Evolutionary conservation across 2,888 invertebrate species (phyloP), one percentile per base, ranked within the genome.

Genomic region (Diarsia mendica): DNA sequence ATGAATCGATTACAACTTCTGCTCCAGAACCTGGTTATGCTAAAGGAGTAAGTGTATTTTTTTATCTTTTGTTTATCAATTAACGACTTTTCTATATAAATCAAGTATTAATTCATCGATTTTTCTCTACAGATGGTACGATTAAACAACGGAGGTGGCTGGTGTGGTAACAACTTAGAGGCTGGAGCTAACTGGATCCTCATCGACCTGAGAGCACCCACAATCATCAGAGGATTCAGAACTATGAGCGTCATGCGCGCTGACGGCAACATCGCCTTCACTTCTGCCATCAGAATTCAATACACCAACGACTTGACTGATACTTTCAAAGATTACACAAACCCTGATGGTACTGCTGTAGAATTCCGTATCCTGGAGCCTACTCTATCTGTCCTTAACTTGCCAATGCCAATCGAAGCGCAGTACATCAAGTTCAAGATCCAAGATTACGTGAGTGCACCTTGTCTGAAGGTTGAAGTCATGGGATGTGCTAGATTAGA

Each of bases 401-500:
- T 99, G 18, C 99, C 99, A 0, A 97, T 98, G 91, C 98, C 99
- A 0, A 98, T 99, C 84, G 99, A 99, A 95, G 98, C 99, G 0
- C 98, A 98, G 87, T 99, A 97, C 88, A 96, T 99, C 3, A 98
- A 98, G 89, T 98, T 99, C 92, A 98, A 98, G 89, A 98, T 99
- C 70, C 97, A 98, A 95, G 98, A 99, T 92, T 99, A 98, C 90
- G 97, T 98, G 0, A 98, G 98, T 11, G 98, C 99, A 0, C 99
- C 99, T 1, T 99, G 99, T 90, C 95, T 99, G 78, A 98, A 98
- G 92, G 94, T 99, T 77, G 99, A 99, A 97, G 97, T 99, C 55
- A 99, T 99, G 98, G 99, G 99, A 28, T 99, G 99, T 91, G 98
- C 98, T 0, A 97, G 99, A 85, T 96, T 99, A 85, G 99, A 99